Percentiles rank a stretch among this genome's conserved stretches.
Conservation (phyloP, 2,888 invertebrate species). For the Drosophila mimetica region DNA sequence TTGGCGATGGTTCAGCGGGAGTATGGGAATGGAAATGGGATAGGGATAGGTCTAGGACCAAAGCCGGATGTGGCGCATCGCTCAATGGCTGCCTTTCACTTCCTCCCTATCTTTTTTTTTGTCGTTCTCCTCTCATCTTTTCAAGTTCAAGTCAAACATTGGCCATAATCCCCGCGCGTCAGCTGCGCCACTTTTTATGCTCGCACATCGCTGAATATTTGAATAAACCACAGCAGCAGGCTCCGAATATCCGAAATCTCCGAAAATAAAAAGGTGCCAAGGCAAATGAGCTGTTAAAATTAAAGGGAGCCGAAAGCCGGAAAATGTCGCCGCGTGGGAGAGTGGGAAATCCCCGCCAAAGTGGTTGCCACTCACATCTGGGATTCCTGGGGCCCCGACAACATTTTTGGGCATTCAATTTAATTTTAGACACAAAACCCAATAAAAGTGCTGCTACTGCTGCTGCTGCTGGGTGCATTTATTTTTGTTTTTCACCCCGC, state of each 20-base stretch:
- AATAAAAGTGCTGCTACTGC: constrained; percentile 63
- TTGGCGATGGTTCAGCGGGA: constrained; percentile 41
- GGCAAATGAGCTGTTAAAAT: constrained; percentile 71
- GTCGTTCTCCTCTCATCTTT: constrained; percentile 44
- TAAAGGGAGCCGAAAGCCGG: constrained; percentile 43
- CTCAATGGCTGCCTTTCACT: constrained; percentile 53
- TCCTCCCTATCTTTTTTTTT: constrained; percentile 37
- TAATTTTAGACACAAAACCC: constrained; percentile 74
- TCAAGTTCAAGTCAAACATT: constrained; percentile 78
- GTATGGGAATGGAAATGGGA: background rate
- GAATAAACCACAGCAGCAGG: constrained; percentile 37
- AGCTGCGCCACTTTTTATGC: constrained; percentile 62
- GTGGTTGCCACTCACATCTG: constrained; percentile 51
- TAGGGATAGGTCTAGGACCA: constrained; percentile 37
- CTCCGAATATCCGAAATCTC: constrained; percentile 13
- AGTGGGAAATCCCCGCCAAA: constrained; percentile 35
- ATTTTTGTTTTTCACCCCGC: constrained; percentile 64
- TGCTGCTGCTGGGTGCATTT: constrained; percentile 54
- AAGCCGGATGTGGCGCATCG: constrained; percentile 70
- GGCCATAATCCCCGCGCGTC: constrained; percentile 72
- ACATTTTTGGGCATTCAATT: constrained; percentile 60
- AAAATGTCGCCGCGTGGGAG: constrained; percentile 61
- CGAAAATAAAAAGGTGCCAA: constrained; percentile 60
- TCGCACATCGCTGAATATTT: constrained; percentile 33
- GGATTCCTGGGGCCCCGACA: constrained; percentile 23